Evolutionary conservation across 2,797 vertebrate species (phyloP).

Genomic region (Todus mexicanus): DNA sequence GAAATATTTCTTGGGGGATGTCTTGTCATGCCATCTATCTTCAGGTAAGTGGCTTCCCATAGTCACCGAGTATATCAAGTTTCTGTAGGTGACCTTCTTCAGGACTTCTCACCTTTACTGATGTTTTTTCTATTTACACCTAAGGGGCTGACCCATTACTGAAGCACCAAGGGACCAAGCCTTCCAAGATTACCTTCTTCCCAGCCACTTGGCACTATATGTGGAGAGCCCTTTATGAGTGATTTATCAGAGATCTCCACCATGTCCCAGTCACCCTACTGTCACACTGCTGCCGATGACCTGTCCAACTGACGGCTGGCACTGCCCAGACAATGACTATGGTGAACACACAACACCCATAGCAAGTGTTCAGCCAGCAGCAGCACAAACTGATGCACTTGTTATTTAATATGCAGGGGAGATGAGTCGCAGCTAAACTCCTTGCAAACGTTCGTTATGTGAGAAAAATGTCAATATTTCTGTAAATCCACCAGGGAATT

Average conservation of each 20-base stretch:
- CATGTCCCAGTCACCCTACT: neutral
- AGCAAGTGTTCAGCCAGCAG: neutral
- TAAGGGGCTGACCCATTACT: neutral
- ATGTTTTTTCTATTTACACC: neutral
- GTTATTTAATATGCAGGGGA: neutral
- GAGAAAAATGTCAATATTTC: neutral
- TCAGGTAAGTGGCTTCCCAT: neutral
- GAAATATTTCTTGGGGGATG: neutral
- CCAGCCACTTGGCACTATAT: neutral
- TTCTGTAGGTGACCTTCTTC: neutral
- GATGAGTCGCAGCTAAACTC: neutral
- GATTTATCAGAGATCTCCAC: neutral
- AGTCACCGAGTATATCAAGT: neutral
- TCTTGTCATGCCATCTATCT: neutral
- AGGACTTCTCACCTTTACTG: neutral
- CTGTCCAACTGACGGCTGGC: too few species aligned
- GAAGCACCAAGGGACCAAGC: fast-evolving
- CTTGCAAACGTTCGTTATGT: neutral
- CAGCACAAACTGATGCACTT: fast-evolving
- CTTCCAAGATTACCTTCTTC: neutral
- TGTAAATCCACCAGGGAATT: neutral
- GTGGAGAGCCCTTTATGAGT: neutral
- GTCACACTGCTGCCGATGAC: neutral
- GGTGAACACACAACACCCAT: fast-evolving
- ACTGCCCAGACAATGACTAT: fast-evolving